Conservation (phyloP, 1,140 invertebrate species). For the Euwallacea similis region DNA sequence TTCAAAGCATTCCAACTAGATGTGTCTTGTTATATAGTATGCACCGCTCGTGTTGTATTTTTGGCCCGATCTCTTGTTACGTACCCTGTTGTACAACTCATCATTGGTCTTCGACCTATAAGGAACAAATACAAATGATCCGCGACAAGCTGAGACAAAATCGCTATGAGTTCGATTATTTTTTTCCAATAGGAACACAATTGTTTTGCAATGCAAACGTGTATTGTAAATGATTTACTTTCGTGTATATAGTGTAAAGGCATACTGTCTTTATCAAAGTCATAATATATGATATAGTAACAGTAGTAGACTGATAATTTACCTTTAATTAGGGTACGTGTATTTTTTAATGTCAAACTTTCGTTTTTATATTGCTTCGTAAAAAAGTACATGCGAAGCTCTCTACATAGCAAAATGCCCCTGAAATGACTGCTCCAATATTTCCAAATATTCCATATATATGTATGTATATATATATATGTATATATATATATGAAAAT, state of each 20-base stretch:
- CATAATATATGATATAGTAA: constrained; percentile 46
- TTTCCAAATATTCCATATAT: too few relatives aligned
- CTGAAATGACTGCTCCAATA: too few relatives aligned
- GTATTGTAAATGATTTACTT: constrained; percentile 48
- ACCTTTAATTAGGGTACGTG: constrained; percentile 50
- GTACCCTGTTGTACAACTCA: too few relatives aligned
- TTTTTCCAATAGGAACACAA: constrained; percentile 40
- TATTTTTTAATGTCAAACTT: constrained; percentile 54
- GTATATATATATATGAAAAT: too few relatives aligned
- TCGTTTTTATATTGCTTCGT: constrained; percentile 35
- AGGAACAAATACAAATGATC: too few relatives aligned
- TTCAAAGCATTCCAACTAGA: constrained; percentile 52
- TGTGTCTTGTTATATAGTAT: constrained; percentile 50
- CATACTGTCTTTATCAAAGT: constrained; percentile 49
- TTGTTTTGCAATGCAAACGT: constrained; percentile 48
- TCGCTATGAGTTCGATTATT: not conserved
- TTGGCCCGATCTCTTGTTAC: constrained; percentile 9
- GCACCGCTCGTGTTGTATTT: constrained; percentile 43
- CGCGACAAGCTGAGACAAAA: not conserved
- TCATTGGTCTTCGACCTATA: too few relatives aligned
- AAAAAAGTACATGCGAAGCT: too few relatives aligned
- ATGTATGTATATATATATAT: too few relatives aligned
- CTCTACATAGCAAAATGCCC: too few relatives aligned
- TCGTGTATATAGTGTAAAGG: constrained; percentile 56
- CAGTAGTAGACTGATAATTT: constrained; percentile 54